Evolutionary conservation across 2,888 invertebrate species (phyloP).

Genomic region (Drosophila vallismaia): DNA sequence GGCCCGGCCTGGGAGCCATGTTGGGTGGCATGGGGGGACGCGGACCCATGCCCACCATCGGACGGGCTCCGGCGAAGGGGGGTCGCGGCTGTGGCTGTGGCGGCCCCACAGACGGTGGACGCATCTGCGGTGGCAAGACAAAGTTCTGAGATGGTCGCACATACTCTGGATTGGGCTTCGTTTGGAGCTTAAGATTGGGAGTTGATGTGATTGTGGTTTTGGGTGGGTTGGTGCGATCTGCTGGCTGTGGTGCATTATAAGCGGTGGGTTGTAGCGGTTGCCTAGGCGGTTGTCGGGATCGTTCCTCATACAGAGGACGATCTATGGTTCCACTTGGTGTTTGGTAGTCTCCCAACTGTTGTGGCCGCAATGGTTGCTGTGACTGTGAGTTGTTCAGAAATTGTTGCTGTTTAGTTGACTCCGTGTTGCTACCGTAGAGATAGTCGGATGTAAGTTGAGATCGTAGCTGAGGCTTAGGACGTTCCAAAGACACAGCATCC

Average conservation of each 20-base stretch:
- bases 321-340: conserved; percentile 5
- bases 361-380: conserved; percentile 15
- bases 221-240: conserved; percentile 56
- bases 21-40: conserved; percentile 79
- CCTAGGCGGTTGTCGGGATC: conserved; percentile 2
- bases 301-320: conserved; percentile 6
- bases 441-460: conserved; percentile 14
- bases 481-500: conserved; percentile 9
- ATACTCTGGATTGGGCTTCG: conserved; percentile 47
- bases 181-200: conserved; percentile 18
- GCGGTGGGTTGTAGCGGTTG: conserved; percentile 17
- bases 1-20: conserved; percentile 64
- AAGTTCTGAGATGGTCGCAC: conserved; percentile 48
- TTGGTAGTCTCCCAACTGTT: conserved; percentile 18
- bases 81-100: conserved; percentile 74
- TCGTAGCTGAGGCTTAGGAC: conserved; percentile 24
- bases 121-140: conserved; percentile 78
- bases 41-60: conserved; percentile 75
- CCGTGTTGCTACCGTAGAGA: background rate
- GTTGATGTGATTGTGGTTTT: conserved; percentile 16
- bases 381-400: conserved; percentile 1
- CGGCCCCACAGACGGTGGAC: conserved; percentile 68
- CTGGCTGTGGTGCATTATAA: conserved; percentile 19
- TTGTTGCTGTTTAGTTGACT: background rate
- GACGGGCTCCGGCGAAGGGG: conserved; percentile 73